Evolutionary conservation across 2,888 invertebrate genomes (phyloP), one percentile per base, ranked within the genome.

Genomic region (Chloroclystis v-ata): DNA sequence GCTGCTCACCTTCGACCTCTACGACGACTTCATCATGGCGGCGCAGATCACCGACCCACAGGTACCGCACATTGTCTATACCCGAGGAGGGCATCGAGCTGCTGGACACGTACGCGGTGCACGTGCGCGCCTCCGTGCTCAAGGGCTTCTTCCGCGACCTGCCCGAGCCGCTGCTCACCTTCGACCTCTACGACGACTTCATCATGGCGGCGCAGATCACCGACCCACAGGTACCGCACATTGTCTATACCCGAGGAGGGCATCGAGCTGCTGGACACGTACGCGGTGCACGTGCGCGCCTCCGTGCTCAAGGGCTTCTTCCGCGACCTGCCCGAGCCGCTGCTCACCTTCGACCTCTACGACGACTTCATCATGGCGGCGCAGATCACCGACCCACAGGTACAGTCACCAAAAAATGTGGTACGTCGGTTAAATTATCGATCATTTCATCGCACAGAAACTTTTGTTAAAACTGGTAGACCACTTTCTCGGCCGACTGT

Each of bases 161-260:
- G 91, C 95, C 97, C 10, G 97, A 97, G 77, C 97, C 97, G 12
- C 85, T 98, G 60, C 89, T 98, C 59, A 97, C 97, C 41, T 97
- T 94, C 83, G 97, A 97, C 74, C 93, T 95, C 55, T 98, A 97
- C 78, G 97, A 97, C 79, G 97, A 97, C 82, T 97, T 97, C 79
- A 91, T 98, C 52, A 92, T 95, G 57, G 96, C 96, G 32, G 93
- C 97, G 2, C 95, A 95, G 78, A 90, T 97, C 59, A n/a, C n/a
- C n/a, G n/a, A n/a, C n/a, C n/a, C n/a, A n/a, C n/a, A n/a, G n/a
- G n/a, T n/a, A n/a, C n/a, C n/a, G n/a, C n/a, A n/a, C n/a, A n/a
- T n/a, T n/a, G n/a, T n/a, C n/a, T n/a, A n/a, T n/a, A n/a, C 93
- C 93, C 62, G 89, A 91, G 26, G 92, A 93, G 54, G 91, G 90